These are phyloP conservation scores for Aphelinus atriplicis DNA, from an alignment of 1,140 invertebrate genomes.

Conservation along the genomic window DNA sequence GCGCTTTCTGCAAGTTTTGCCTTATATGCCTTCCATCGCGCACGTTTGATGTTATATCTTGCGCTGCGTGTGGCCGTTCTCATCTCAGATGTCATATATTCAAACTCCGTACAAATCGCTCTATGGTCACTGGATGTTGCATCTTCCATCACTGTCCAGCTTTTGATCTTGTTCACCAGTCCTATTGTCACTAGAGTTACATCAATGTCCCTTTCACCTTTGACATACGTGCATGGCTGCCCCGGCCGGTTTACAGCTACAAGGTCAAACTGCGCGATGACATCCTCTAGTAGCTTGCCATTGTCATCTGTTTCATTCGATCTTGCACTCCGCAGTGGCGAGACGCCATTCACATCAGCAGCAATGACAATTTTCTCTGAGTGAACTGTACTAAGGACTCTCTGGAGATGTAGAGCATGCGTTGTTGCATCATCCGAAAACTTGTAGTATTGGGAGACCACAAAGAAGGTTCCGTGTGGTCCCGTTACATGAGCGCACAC, in stretches of 20 bases:
- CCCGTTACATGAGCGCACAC: no score
- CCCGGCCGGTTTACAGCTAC: not conserved
- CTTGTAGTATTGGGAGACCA: conserved; percentile 6
- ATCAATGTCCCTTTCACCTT: conserved; percentile 13
- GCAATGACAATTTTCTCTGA: conserved; percentile 4
- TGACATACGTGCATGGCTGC: not conserved
- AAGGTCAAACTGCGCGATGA: not conserved
- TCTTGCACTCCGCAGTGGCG: conserved; percentile 17
- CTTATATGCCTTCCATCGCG: not conserved
- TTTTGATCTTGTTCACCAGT: not conserved
- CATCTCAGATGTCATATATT: no score
- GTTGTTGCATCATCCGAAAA: not conserved
- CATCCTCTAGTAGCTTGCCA: not conserved
- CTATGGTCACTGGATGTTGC: not conserved
- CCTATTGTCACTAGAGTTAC: conserved; percentile 6
- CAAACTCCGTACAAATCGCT: not conserved
- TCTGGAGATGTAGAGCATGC: not conserved
- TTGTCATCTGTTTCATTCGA: not conserved
- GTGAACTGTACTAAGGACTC: not conserved
- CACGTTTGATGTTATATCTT: not conserved
- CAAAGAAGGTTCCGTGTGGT: not conserved
- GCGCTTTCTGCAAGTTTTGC: not conserved
- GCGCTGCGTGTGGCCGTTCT: no score
- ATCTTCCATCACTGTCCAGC: not conserved
- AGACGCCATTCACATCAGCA: conserved; percentile 23